Evolutionary conservation across 2,797 vertebrate species (phyloP).

Genomic region (Choloepus didactylus): DNA sequence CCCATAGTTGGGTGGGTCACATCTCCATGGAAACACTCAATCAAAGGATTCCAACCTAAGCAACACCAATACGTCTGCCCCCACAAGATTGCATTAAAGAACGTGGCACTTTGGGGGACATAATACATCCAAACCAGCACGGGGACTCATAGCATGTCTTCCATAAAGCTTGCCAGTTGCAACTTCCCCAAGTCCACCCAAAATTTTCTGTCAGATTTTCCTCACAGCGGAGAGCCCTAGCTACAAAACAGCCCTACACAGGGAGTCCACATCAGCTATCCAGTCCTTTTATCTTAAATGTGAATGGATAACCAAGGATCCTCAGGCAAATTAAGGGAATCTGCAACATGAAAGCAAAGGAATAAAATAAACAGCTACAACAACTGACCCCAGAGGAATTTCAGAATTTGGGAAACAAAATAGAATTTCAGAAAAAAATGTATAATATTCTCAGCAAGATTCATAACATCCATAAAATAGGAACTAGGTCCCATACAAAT

Average conservation of each 20-base stretch:
- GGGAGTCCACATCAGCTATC: slow-evolving; percentile 9
- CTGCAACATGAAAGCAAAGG: slow-evolving; percentile 49
- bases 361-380: slow-evolving; percentile 61
- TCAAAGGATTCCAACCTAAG: too few species aligned
- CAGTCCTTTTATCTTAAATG: slow-evolving; percentile 57
- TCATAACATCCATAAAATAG: too few species aligned
- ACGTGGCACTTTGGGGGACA: too few species aligned
- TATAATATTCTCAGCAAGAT: too few species aligned
- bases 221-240: slow-evolving; percentile 4
- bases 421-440: slow-evolving; percentile 46
- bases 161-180: not conserved
- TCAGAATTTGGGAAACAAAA: slow-evolving; percentile 51
- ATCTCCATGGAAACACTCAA: too few species aligned
- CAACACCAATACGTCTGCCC: too few species aligned
- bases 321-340: slow-evolving; percentile 54
- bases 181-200: not conserved
- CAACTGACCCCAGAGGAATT: slow-evolving; percentile 1
- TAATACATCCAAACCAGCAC: too few species aligned
- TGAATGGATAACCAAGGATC: slow-evolving; percentile 21
- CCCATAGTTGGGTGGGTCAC: too few species aligned
- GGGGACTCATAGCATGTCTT: not conserved
- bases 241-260: slow-evolving; percentile 49
- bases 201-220: slow-evolving; percentile 53
- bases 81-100: too few species aligned
- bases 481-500: too few species aligned